Evolutionary conservation across 2,797 vertebrate genomes (phyloP).

Genomic region (Sphenodon punctatus): DNA sequence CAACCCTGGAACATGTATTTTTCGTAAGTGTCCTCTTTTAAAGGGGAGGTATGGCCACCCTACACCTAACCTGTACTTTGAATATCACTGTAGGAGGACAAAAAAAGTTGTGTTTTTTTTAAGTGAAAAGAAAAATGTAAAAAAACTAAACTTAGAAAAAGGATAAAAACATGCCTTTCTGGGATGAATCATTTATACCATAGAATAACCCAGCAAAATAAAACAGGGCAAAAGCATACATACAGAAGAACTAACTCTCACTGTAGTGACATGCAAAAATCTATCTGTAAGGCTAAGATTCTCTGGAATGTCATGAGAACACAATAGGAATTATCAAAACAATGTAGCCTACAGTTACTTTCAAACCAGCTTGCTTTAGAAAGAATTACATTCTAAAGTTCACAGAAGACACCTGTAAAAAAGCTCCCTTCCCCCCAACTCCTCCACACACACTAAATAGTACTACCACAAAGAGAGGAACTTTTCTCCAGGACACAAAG

Average conservation of each 20-base stretch:
- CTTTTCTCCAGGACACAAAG: no score
- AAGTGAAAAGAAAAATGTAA: not conserved
- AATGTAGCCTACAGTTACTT: constrained; percentile 8
- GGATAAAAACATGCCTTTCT: not conserved
- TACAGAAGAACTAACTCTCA: constrained; percentile 15
- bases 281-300: constrained; percentile 8
- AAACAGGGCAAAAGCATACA: constrained; percentile 41
- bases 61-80: rapidly evolving
- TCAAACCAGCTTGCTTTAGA: constrained; percentile 17
- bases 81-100: constrained; percentile 7
- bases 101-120: constrained; percentile 54
- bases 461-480: no score
- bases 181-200: not conserved
- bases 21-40: no score
- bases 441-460: no score
- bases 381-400: constrained; percentile 18
- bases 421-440: not conserved
- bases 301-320: constrained; percentile 30
- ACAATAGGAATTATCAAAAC: constrained; percentile 31
- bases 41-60: no score
- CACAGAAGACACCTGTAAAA: not conserved
- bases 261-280: constrained; percentile 44
- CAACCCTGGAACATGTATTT: no score
- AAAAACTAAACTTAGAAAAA: no score
- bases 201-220: constrained; percentile 43